phyloP scores from a whole-genome alignment of 2,888 invertebrate species.

The Euzetes globulus region DNA sequence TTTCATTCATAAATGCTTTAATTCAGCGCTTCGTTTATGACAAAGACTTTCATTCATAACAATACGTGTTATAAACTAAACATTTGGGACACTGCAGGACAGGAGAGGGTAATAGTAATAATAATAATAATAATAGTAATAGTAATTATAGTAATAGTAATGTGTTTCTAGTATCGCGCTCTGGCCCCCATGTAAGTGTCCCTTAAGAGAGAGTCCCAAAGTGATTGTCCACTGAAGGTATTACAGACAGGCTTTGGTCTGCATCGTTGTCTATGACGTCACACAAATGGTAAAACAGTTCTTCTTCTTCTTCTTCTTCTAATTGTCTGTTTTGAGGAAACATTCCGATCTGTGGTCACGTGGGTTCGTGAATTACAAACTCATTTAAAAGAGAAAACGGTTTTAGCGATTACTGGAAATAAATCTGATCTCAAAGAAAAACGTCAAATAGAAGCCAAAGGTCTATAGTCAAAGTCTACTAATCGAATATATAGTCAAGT shows the following conservation, averaged over 20 bases:
- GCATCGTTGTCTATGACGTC: slow-evolving; percentile 50
- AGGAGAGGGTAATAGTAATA: slow-evolving; percentile 47
- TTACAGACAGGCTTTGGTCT: slow-evolving; percentile 49
- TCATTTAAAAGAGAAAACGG: slow-evolving; percentile 47
- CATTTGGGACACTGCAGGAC: slow-evolving; percentile 51
- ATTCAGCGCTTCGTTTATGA: slow-evolving; percentile 49
- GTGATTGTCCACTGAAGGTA: slow-evolving; percentile 48
- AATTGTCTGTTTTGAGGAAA: slow-evolving; percentile 38
- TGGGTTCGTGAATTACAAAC: slow-evolving; percentile 48
- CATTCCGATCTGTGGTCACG: slow-evolving; percentile 46
- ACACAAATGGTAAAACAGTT: slow-evolving; percentile 46
- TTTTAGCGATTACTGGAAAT: slow-evolving; percentile 50
- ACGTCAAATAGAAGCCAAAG: slow-evolving; percentile 47
- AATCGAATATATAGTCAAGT: background rate
- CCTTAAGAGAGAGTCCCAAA: slow-evolving; percentile 36
- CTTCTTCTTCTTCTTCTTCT: background rate
- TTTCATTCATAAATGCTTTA: background rate
- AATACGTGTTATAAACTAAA: slow-evolving; percentile 47
- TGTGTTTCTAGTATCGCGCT: slow-evolving; percentile 47
- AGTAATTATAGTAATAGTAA: slow-evolving; percentile 24
- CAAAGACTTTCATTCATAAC: slow-evolving; percentile 47
- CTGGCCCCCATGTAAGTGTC: slow-evolving; percentile 45
- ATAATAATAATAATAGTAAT: slow-evolving; percentile 4
- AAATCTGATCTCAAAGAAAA: slow-evolving; percentile 49
- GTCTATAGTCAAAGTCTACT: no score